Evolutionary conservation across 64 coral and sea anemone genomes (phyloP).

Genomic region (Montipora efflorescens): DNA sequence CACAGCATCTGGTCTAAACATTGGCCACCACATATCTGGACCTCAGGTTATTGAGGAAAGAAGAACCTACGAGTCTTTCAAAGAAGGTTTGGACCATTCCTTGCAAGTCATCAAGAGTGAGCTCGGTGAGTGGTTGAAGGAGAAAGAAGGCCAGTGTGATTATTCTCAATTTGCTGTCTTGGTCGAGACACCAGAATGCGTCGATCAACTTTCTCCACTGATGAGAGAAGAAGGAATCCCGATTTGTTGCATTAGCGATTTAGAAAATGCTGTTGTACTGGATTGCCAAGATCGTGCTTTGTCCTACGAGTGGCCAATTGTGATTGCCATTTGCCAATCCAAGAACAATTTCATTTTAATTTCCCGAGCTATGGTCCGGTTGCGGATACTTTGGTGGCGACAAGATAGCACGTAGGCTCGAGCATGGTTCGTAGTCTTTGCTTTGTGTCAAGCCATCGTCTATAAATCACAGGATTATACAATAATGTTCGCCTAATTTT

Average conservation of each 20-base stretch:
- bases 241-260: background rate
- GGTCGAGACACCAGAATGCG: background rate
- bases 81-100: no score
- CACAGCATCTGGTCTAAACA: background rate
- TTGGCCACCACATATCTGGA: no score
- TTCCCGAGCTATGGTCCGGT: background rate
- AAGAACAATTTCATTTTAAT: background rate
- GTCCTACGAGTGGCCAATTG: constrained; percentile 22
- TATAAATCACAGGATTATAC: no score
- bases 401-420: no score
- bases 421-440: no score
- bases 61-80: no score
- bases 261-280: background rate
- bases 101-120: background rate
- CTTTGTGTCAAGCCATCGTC: no score
- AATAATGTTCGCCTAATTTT: no score
- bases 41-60: no score
- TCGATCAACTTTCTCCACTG: background rate
- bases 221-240: background rate
- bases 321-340: background rate
- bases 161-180: no score
- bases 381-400: no score
- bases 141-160: no score
- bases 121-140: background rate
- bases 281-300: background rate